phyloP scores from a whole-genome alignment of 2,797 vertebrate species.

The Siniperca scherzeri region DNA sequence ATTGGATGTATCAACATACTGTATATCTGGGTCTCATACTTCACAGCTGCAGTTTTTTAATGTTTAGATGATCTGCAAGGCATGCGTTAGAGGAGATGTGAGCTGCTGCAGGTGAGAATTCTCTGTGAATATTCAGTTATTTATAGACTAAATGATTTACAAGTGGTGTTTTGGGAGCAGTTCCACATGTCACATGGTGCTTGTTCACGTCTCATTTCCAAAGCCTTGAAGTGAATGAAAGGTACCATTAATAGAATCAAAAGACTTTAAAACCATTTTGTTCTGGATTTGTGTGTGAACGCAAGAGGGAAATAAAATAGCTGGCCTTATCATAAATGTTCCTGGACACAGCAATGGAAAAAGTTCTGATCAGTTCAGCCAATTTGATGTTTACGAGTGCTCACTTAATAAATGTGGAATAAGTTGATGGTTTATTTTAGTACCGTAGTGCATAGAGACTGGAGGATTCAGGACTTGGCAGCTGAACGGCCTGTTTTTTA shows the following conservation, averaged over 20 bases:
- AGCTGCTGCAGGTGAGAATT: slow-evolving; percentile 61
- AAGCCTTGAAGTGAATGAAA: slow-evolving; percentile 43
- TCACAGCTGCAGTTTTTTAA: slow-evolving; percentile 48
- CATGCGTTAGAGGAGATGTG: slow-evolving; percentile 16
- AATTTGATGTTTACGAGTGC: slow-evolving; percentile 37
- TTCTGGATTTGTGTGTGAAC: slow-evolving; percentile 24
- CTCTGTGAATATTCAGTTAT: slow-evolving; percentile 48
- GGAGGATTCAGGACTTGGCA: slow-evolving; percentile 7
- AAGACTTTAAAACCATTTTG: slow-evolving; percentile 25
- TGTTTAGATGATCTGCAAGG: slow-evolving; percentile 51
- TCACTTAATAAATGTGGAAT: slow-evolving; percentile 40
- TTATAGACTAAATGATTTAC: slow-evolving; percentile 58
- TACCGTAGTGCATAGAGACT: slow-evolving; percentile 20
- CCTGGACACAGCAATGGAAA: slow-evolving; percentile 56
- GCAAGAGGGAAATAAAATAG: slow-evolving; percentile 33
- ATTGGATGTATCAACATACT: background rate
- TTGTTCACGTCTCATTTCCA: slow-evolving; percentile 44
- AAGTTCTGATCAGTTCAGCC: slow-evolving; percentile 23
- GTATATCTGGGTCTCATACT: slow-evolving; percentile 14
- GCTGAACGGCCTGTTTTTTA: slow-evolving; percentile 29
- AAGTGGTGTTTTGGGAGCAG: slow-evolving; percentile 41
- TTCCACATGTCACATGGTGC: slow-evolving; percentile 18
- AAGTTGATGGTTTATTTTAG: slow-evolving; percentile 44
- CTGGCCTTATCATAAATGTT: slow-evolving; percentile 28
- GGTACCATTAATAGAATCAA: slow-evolving; percentile 44